These are phyloP conservation scores for Scrobipalpa atriplicella DNA, from an alignment of 2,888 invertebrate species.

Conservation along the genomic window DNA sequence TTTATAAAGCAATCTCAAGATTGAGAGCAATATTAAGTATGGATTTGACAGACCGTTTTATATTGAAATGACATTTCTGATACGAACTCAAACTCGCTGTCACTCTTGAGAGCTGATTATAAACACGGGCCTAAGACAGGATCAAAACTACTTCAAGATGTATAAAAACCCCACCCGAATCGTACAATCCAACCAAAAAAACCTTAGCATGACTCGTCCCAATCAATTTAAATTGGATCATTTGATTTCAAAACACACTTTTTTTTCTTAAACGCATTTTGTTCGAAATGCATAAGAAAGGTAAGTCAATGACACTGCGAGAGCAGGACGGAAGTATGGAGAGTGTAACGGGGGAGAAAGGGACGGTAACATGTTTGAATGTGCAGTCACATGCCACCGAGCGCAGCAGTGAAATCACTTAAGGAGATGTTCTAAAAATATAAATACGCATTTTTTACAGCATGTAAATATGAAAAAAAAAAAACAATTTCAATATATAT, in stretches of 20 bases:
- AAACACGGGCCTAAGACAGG: no score
- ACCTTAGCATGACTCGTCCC: background rate
- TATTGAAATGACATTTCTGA: no score
- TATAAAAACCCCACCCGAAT: background rate
- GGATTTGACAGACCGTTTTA: no score
- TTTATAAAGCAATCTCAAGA: no score
- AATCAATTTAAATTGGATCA: background rate
- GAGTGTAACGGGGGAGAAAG: conserved; percentile 41
- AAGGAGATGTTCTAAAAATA: conserved; percentile 48
- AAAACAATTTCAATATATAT: no score
- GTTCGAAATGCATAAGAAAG: conserved; percentile 11
- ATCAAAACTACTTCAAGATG: background rate
- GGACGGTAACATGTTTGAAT: conserved; percentile 50
- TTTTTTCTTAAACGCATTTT: background rate
- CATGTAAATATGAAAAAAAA: no score
- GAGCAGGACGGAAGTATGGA: conserved; percentile 44
- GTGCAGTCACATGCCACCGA: conserved; percentile 48
- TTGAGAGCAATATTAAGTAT: no score
- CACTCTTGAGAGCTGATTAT: no score
- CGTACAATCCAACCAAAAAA: background rate
- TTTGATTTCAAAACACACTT: background rate
- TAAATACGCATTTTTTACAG: background rate
- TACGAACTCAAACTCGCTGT: no score
- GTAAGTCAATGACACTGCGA: conserved; percentile 46
- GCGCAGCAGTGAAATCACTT: conserved; percentile 65